These are phyloP conservation scores for Keiferia lycopersicella DNA, from an alignment of 2,888 invertebrate genomes.

Conservation along the genomic window DNA sequence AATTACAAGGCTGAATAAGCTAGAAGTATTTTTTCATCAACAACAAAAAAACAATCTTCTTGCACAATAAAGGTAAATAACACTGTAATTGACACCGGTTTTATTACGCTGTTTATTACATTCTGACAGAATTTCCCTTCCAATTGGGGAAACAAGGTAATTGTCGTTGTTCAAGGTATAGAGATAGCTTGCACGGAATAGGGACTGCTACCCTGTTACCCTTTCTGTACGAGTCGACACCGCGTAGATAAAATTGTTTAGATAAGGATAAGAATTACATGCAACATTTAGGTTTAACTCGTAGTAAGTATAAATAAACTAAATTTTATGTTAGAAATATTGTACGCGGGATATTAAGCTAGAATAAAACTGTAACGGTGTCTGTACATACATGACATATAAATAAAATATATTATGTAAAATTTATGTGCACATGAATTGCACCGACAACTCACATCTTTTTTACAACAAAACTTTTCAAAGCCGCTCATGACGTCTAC, in stretches of 20 bases:
- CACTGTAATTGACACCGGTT: conserved; percentile 23
- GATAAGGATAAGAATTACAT: too few species aligned
- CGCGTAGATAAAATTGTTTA: neutral
- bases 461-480: conserved; percentile 9
- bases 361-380: too few species aligned
- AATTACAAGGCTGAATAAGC: too few species aligned
- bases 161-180: conserved; percentile 34
- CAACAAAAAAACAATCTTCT: conserved; percentile 12
- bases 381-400: too few species aligned
- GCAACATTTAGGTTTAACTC: too few species aligned
- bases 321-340: too few species aligned
- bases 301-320: too few species aligned
- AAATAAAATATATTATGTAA: too few species aligned
- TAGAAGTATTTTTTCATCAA: too few species aligned
- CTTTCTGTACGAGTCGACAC: neutral
- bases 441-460: too few species aligned
- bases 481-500: conserved; percentile 39
- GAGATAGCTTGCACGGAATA: conserved; percentile 30
- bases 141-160: conserved; percentile 23
- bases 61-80: conserved; percentile 12
- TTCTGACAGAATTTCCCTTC: conserved; percentile 31
- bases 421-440: too few species aligned
- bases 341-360: too few species aligned
- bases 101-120: conserved; percentile 38
- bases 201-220: conserved; percentile 27